Evolutionary conservation across 2,113 vertebrate genomes (phyloP), one percentile per base, ranked within the genome.

Genomic region (Peromyscus californicus): DNA sequence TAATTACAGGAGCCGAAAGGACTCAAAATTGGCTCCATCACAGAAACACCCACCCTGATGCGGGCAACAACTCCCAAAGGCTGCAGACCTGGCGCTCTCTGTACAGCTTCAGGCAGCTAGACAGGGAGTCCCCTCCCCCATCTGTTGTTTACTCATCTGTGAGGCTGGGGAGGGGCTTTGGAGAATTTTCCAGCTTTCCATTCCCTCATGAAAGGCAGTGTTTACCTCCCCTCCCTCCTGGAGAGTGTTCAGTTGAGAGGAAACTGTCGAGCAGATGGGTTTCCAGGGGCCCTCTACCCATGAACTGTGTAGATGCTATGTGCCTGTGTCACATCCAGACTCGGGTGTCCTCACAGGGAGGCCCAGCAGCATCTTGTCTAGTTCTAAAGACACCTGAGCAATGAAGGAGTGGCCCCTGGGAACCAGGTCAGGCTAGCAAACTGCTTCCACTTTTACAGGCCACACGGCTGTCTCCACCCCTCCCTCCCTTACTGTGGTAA

Each of bases 331-430:
- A 31, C 42, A 63, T 33, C 1, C 3, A 39, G 3, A 4, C 1
- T 36, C 11, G 33, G 29, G 19, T 29, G 33, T 86, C 69, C 93
- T 84, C 24, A n/a, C 33, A 86, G 65, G 29, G 36, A 72, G 67
- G 45, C 61, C 67, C 15, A 19, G 74, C 15, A 19, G 74, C 29
- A 54, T 42, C 59, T 39, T 48, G 48, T 39, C 33, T n/a, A 65
- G 15, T 67, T 59, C 31, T 78, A 61, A 0, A 90, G 65, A 21
- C 48, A 17, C 65, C 65, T 59, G 19, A 54, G 54, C 39, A 19
- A 1, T 10, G 17, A 4, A 33, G 42, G 59, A 22, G 33, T 15
- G 75, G 45, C 7, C 39, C 74, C 59, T 0, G 0, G 0, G 82
- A 67, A 33, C 19, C 57, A 19, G 86, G 42, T 12, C 0, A 7